Evolutionary conservation across 1,140 invertebrate genomes (phyloP).

Genomic region (Anthonomus grandis): DNA sequence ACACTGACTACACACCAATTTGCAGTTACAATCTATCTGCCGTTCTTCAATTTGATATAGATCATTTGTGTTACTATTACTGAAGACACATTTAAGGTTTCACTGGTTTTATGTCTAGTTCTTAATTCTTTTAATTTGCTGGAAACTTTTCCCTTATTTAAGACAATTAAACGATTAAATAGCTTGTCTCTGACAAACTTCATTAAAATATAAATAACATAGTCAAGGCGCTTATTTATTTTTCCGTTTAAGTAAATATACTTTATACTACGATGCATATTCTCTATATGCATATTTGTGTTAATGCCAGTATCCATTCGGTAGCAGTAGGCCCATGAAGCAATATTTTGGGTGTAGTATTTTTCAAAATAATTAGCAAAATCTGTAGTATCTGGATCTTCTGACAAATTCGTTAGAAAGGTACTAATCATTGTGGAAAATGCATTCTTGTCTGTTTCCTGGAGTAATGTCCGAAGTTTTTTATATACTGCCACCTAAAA

Average conservation of each 20-base stretch:
- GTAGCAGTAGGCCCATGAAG: conserved; percentile 20
- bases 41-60: conserved; percentile 12
- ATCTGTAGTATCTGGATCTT: conserved; percentile 3
- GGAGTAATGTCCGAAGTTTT: conserved; percentile 9
- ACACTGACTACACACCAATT: conserved; percentile 18
- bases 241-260: conserved; percentile 20
- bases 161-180: conserved; percentile 9
- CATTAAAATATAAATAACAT: conserved; percentile 7
- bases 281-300: conserved; percentile 23
- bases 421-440: conserved; percentile 14
- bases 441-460: conserved; percentile 19
- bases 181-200: conserved; percentile 22
- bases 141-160: conserved; percentile 19
- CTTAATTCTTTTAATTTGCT: conserved; percentile 7
- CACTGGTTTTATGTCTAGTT: conserved; percentile 11
- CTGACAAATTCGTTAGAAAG: conserved; percentile 7
- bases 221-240: conserved; percentile 15
- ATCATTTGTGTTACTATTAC: conserved; percentile 8
- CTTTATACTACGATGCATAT: conserved; percentile 17
- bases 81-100: conserved; percentile 7
- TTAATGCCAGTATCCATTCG: conserved; percentile 12
- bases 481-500: conserved; percentile 16
- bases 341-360: conserved; percentile 9
- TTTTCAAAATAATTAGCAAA: conserved; percentile 16
- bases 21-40: conserved; percentile 12